A percentile compares a stretch with the other conserved stretches of the same genome.
phyloP scores from a whole-genome alignment of 1,140 invertebrate species.

The Lucilia cuprina region DNA sequence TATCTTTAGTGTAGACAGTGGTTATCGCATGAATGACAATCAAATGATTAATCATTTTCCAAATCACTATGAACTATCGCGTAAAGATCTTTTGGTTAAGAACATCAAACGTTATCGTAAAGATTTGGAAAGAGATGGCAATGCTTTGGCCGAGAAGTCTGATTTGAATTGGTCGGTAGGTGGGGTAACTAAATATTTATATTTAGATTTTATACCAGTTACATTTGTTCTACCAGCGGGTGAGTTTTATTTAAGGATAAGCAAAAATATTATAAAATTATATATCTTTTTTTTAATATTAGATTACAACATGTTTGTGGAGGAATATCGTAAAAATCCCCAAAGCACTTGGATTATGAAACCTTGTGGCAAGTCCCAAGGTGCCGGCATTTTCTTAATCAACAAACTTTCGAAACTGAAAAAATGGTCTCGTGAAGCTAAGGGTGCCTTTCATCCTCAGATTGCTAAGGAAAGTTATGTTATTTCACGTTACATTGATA shows the following conservation, averaged over 20 bases:
- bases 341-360: conserved; percentile 98
- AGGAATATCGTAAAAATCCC: conserved; percentile 91
- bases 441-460: conserved; percentile 81
- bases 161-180: conserved; percentile 72
- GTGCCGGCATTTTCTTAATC: conserved; percentile 86
- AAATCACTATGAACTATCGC: conserved; percentile 93
- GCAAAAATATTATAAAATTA: not conserved
- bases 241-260: conserved; percentile 43
- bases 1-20: conserved; percentile 91
- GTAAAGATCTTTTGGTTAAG: conserved; percentile 94
- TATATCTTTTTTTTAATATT: not conserved
- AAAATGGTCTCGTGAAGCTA: conserved; percentile 85
- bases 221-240: conserved; percentile 91
- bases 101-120: conserved; percentile 94
- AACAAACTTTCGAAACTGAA: conserved; percentile 89
- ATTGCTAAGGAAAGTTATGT: conserved; percentile 87
- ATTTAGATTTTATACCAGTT: conserved; percentile 90
- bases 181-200: conserved; percentile 77
- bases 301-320: conserved; percentile 95
- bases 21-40: conserved; percentile 90
- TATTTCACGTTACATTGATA: conserved; percentile 88
- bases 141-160: conserved; percentile 78
- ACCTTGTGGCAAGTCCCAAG: conserved; percentile 91
- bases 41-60: conserved; percentile 92
- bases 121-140: conserved; percentile 90